Base-by-base conservation (phyloP, 2,113 vertebrate genomes). In the Halichoeres trimaculatus region DNA sequence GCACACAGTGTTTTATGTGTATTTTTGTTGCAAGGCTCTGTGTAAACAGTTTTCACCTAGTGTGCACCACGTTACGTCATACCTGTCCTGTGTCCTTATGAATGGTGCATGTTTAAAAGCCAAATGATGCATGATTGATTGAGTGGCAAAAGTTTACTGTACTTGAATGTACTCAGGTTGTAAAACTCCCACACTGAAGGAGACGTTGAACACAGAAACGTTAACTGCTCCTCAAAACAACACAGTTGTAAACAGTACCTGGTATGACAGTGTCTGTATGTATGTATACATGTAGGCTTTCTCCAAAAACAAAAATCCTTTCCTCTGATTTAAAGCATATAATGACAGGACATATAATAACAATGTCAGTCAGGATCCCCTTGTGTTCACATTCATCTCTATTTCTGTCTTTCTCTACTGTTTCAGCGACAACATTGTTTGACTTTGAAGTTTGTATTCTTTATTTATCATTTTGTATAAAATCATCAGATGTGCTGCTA, bases 141-240 rank as follows among this genome's bases (percentile, higher is more conserved):
- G 43, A 17, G 6, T 6, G 43, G 43, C 43, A 30, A 30, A 30
- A 30, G 30, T 30, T n/a, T n/a, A 30, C 30, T 30, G 30, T 30
- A n/a, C n/a, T n/a, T n/a, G n/a, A n/a, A n/a, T n/a, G n/a, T n/a
- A n/a, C n/a, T n/a, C n/a, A n/a, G n/a, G n/a, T n/a, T n/a, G n/a
- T n/a, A 6, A 30, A 30, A 30, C 6, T 30, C 30, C 30, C 30
- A 16, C 1, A 45, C n/a, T n/a, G n/a, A n/a, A n/a, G n/a, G n/a
- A n/a, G 35, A 51, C 36, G 41, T 54, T 13, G 20, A 24, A 43
- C 11, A n/a, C 34, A 34, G 41, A 63, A 70, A 70, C 41, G 35
- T 57, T 56, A 26, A 68, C 47, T 43, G 20, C 22, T 10, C 30
- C 45, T 38, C 17, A 47, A 24, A 55, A 20, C 38, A 17, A 23